Conservation (phyloP, 2,888 invertebrate genomes). For the Leptura quadrifasciata region DNA sequence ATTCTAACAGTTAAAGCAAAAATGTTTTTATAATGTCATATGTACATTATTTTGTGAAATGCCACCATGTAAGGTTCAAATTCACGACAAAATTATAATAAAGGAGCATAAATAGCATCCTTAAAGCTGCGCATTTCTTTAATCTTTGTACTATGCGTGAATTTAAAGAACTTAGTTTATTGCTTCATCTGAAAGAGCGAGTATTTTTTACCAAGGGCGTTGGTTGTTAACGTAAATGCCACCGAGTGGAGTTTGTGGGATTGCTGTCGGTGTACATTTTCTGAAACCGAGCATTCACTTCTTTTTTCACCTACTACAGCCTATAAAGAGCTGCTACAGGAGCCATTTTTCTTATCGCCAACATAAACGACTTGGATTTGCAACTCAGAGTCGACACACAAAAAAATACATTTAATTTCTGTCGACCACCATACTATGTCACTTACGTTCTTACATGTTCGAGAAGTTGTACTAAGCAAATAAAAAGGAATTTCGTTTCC, state of each 20-base stretch:
- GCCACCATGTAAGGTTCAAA: constrained; percentile 7
- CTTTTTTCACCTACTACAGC: constrained; percentile 61
- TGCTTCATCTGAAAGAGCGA: constrained; percentile 53
- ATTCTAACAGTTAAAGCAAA: too few species aligned
- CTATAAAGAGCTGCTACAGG: constrained; percentile 61
- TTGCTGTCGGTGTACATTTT: constrained; percentile 58
- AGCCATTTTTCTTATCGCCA: constrained; percentile 59
- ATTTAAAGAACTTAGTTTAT: constrained; percentile 58
- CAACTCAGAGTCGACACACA: constrained; percentile 31
- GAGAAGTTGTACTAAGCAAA: constrained; percentile 1
- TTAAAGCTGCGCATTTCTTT: constrained; percentile 42
- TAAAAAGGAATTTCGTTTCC: constrained; percentile 2
- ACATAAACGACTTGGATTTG: constrained; percentile 58
- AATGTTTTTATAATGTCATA: too few species aligned
- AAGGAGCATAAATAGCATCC: constrained; percentile 45
- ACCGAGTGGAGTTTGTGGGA: constrained; percentile 57
- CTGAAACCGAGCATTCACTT: constrained; percentile 60
- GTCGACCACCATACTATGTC: constrained; percentile 30
- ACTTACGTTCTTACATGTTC: constrained; percentile 14
- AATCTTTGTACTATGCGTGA: constrained; percentile 38
- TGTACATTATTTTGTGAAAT: neutral
- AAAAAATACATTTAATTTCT: constrained; percentile 39
- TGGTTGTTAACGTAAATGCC: constrained; percentile 56
- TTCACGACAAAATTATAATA: constrained; percentile 35
- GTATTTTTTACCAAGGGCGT: constrained; percentile 50